phyloP scores from a whole-genome alignment of 1,140 invertebrate species.

The Heliothis virescens region DNA sequence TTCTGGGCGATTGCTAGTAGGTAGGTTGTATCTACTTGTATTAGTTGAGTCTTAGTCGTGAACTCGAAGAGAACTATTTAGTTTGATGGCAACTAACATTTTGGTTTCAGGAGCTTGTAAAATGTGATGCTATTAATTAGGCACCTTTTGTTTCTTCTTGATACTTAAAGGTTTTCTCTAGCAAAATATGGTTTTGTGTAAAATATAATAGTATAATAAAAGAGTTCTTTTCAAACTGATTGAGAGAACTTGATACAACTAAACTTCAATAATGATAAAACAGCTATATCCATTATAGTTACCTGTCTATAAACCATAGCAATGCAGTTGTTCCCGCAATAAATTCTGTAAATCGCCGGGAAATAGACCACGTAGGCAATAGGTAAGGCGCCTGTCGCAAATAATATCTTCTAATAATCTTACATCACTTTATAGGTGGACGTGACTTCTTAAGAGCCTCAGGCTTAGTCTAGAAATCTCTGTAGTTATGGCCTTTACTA shows the following conservation, averaged over 20 bases:
- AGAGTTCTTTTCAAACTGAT: no score
- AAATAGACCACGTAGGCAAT: conserved; percentile 26
- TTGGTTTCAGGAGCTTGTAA: background rate
- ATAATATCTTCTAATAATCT: conserved; percentile 29
- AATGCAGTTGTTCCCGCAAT: background rate
- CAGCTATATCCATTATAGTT: no score
- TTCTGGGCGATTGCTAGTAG: conserved; percentile 7
- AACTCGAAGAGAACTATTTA: background rate
- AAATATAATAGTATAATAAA: no score
- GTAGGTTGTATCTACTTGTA: background rate
- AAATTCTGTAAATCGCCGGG: conserved; percentile 15
- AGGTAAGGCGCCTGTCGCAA: conserved; percentile 3
- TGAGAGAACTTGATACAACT: no score
- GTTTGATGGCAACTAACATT: background rate
- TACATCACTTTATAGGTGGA: background rate
- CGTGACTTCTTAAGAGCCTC: background rate
- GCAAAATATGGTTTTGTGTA: no score
- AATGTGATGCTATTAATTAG: no score
- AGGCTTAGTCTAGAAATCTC: background rate
- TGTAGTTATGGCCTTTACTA: no score
- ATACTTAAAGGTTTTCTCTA: no score
- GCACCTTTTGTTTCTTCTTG: no score
- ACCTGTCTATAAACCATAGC: background rate
- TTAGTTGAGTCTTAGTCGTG: background rate
- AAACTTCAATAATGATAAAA: no score